Evolutionary conservation across 2,888 invertebrate genomes (phyloP), one percentile per base, ranked within the genome.

Genomic region (Drosophila affinis): DNA sequence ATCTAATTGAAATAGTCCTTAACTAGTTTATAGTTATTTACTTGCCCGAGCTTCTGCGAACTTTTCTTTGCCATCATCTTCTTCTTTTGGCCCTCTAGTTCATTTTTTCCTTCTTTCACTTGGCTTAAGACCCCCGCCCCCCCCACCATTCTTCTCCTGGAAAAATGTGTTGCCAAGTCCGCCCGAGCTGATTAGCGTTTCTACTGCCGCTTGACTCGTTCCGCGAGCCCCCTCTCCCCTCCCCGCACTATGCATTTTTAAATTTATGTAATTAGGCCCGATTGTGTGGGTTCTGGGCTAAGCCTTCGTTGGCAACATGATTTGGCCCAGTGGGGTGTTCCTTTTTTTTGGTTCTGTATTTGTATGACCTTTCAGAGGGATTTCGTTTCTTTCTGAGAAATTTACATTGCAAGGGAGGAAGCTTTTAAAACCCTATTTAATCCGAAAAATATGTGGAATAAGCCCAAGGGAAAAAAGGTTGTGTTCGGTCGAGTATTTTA

Each of bases 1-100:
- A 70, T 79, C 87, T 88, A 85, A 85, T 88, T 85, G 85, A 84
- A 85, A 85, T 79, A 76, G 85, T 84, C 87, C 77, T 79, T 85
- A 85, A 87, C 84, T 84, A 86, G 88, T 83, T 83, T 83, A 88
- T 83, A 83, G 88, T 88, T 83, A 83, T 83, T 86, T 83, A 79
- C 86, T 79, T 72, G 72, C 46, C 54, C 47, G 49, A 39, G 57
- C 62, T 52, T 59, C 52, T 53, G 69, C 57, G 21, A 68, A 58
- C 69, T 67, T 62, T 49, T 46, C 27, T 32, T 29, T 17, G 27
- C 32, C 29, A 21, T 32, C 46, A 21, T 21, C 10, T 12, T 4
- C 44, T 53, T 24, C 24, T 55, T 55, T 27, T 34, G 3, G 27
- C 6, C 17, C 52, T 55, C 48, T 54, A 45, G 44, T n/a, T 44